These are phyloP conservation scores for Poeciliopsis retropinna DNA, from an alignment of 2,113 vertebrate genomes.

Conservation along the genomic window DNA sequence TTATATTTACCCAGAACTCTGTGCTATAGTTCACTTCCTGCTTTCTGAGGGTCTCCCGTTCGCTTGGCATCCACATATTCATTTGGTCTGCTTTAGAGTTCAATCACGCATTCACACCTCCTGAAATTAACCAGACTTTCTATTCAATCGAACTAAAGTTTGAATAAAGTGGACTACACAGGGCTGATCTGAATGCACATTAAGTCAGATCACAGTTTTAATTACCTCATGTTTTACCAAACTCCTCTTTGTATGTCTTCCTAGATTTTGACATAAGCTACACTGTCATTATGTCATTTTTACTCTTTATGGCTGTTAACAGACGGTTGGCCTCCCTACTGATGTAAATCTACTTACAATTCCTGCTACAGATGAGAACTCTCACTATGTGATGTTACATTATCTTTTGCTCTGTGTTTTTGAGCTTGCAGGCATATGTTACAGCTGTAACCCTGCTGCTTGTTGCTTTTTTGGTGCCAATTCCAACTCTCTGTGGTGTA, in stretches of 20 bases:
- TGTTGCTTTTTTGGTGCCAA: slow-evolving; percentile 28
- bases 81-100: too few species aligned
- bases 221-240: background rate
- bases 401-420: slow-evolving; percentile 7
- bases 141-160: too few species aligned
- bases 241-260: background rate
- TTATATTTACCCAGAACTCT: too few species aligned
- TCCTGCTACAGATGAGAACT: slow-evolving; percentile 16
- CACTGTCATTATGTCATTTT: background rate
- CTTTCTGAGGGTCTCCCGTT: too few species aligned
- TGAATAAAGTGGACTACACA: too few species aligned
- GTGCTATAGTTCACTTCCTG: too few species aligned
- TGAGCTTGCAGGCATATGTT: slow-evolving; percentile 17
- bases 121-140: too few species aligned
- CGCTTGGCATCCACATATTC: too few species aligned
- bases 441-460: slow-evolving; percentile 45
- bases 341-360: slow-evolving; percentile 8
- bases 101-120: too few species aligned
- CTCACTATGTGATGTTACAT: slow-evolving; percentile 4
- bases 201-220: background rate
- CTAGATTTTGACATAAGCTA: background rate
- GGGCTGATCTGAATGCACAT: too few species aligned
- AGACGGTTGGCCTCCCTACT: background rate
- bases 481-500: slow-evolving; percentile 26
- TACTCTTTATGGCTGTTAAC: background rate